These are phyloP conservation scores for Cynopterus brachyotis DNA, from an alignment of 2,113 vertebrate genomes.

Conservation along the genomic window DNA sequence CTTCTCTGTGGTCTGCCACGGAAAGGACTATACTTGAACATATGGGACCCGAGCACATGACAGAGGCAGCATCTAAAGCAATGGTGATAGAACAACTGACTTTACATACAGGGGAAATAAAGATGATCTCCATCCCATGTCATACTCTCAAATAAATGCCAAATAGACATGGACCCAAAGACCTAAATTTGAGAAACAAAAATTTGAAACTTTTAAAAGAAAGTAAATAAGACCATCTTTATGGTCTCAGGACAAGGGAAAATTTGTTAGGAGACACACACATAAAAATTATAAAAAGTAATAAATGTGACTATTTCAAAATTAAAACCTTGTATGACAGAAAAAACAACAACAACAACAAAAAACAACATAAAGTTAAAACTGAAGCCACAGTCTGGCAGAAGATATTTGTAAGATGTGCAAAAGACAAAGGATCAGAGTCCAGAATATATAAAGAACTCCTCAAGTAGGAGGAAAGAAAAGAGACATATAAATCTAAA, in stretches of 20 bases:
- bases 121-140: neutral
- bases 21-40: rapidly evolving
- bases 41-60: neutral
- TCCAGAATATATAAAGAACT: neutral
- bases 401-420: neutral
- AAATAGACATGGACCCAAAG: neutral
- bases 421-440: neutral
- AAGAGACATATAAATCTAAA: neutral
- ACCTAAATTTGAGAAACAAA: neutral
- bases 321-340: neutral
- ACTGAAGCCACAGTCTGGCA: neutral
- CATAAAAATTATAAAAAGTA: neutral
- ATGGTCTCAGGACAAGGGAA: neutral
- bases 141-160: neutral
- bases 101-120: neutral
- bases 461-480: neutral
- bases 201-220: neutral
- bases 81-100: neutral
- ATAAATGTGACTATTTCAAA: neutral
- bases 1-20: neutral
- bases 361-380: neutral
- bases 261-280: neutral
- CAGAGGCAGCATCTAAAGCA: neutral
- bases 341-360: too few species aligned
- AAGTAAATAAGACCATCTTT: neutral